A percentile compares a stretch with the other conserved stretches of the same genome.
These are phyloP conservation scores for Bovichtus diacanthus DNA, from an alignment of 2,797 vertebrate species.

Conservation along the genomic window DNA sequence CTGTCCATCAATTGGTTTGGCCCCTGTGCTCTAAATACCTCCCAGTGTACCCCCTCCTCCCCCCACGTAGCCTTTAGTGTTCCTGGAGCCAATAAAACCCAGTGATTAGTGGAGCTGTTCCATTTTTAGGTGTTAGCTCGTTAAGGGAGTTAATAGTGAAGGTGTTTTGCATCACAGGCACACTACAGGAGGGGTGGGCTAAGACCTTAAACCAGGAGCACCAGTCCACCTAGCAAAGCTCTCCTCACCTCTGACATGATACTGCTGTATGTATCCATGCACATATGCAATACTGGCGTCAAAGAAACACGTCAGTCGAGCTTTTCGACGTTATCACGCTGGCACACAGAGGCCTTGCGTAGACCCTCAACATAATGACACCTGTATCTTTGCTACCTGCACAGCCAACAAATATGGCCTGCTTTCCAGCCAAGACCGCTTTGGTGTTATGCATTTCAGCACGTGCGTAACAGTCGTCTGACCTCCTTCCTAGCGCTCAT, in stretches of 20 bases:
- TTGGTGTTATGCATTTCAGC: slow-evolving; percentile 34
- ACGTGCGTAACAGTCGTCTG: slow-evolving; percentile 29
- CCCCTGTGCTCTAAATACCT: slow-evolving; percentile 57
- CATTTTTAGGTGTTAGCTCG: slow-evolving; percentile 78
- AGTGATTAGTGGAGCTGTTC: slow-evolving; percentile 77
- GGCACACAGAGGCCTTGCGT: slow-evolving; percentile 5
- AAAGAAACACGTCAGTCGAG: slow-evolving; percentile 16
- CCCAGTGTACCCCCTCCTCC: slow-evolving; percentile 33
- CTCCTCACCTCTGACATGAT: not conserved
- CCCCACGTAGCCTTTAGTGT: slow-evolving; percentile 48
- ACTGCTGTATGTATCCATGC: not conserved
- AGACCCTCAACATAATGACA: not conserved
- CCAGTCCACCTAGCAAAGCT: slow-evolving; percentile 15
- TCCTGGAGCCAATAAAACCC: slow-evolving; percentile 77
- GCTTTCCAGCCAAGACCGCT: not conserved
- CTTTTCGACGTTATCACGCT: not conserved
- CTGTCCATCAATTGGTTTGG: slow-evolving; percentile 60
- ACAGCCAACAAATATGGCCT: not conserved
- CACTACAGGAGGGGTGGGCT: slow-evolving; percentile 51
- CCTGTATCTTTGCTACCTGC: not conserved
- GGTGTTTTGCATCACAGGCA: slow-evolving; percentile 81
- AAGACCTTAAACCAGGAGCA: slow-evolving; percentile 33
- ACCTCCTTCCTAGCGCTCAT: slow-evolving; percentile 46
- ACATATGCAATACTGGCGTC: not conserved
- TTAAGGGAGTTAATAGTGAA: slow-evolving; percentile 82